phyloP scores from a whole-genome alignment of 2,797 vertebrate species.

The Parauchenoglanis punctatus region DNA sequence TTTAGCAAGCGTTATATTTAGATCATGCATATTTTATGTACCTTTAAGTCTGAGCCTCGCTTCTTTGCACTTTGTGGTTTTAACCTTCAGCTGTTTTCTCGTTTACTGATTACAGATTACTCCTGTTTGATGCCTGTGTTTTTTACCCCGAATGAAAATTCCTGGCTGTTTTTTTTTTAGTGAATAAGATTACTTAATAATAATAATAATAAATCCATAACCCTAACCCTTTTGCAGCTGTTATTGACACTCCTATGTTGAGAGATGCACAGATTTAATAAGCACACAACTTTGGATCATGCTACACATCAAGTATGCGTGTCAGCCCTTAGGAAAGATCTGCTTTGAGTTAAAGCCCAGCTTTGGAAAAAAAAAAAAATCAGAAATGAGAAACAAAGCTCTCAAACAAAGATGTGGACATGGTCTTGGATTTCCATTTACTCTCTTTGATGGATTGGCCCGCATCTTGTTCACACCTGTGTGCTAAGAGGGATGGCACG shows the following conservation, averaged over 20 bases:
- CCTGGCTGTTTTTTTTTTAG: neutral
- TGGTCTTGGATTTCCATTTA: neutral
- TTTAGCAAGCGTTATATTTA: too few species aligned
- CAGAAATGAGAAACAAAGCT: neutral
- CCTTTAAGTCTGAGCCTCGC: too few species aligned
- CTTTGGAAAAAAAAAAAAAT: neutral
- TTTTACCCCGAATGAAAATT: neutral
- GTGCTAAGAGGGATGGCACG: conserved; percentile 16
- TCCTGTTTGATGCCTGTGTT: neutral
- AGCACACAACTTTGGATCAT: neutral
- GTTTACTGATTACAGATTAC: neutral
- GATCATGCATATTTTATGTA: too few species aligned
- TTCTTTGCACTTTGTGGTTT: neutral
- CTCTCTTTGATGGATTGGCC: neutral
- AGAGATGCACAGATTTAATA: neutral
- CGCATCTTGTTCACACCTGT: conserved; percentile 23
- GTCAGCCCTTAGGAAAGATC: neutral
- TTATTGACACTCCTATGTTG: neutral
- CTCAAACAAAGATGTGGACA: neutral
- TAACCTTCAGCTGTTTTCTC: neutral
- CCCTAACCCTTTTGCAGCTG: neutral
- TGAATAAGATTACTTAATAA: neutral
- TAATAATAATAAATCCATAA: neutral
- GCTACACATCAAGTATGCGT: neutral
- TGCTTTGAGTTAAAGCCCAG: neutral